A percentile compares a stretch with the other conserved stretches of the same genome.
Conservation (phyloP, 2,888 invertebrate species). For the Phorcus lineatus region DNA sequence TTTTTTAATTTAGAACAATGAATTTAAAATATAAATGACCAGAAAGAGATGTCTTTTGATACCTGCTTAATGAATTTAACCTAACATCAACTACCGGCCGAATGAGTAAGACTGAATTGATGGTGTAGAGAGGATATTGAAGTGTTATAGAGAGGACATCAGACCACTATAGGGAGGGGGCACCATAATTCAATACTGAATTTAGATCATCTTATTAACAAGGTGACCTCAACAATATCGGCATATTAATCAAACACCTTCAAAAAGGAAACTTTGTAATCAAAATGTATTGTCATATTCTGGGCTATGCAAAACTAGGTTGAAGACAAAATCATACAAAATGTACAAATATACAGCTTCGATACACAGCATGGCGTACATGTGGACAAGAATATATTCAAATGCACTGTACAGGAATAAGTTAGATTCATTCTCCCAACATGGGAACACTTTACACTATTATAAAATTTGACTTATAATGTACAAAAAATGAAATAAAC, state of each 20-base stretch:
- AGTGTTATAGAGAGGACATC: too few relatives aligned
- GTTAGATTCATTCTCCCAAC: constrained; percentile 14
- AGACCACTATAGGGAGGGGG: too few relatives aligned
- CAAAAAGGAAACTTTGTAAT: not conserved
- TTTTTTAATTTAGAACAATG: too few relatives aligned
- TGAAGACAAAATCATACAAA: constrained; percentile 25
- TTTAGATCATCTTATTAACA: too few relatives aligned
- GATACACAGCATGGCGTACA: constrained; percentile 5
- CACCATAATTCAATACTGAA: too few relatives aligned
- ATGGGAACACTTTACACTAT: constrained; percentile 22
- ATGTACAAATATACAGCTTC: constrained; percentile 25
- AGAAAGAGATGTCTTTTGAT: too few relatives aligned
- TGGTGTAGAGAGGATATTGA: too few relatives aligned
- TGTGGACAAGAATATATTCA: not conserved
- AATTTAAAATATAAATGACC: too few relatives aligned
- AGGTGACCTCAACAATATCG: too few relatives aligned
- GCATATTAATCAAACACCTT: not conserved
- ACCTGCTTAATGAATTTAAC: too few relatives aligned
- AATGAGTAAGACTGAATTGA: too few relatives aligned
- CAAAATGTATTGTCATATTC: not conserved
- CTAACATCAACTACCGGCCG: too few relatives aligned
- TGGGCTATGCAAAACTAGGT: constrained; percentile 15
- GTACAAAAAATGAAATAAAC: not conserved
- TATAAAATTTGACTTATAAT: not conserved
- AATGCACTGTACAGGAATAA: constrained; percentile 22